Percentiles rank a stretch among this genome's conserved stretches.
phyloP scores from a whole-genome alignment of 2,888 invertebrate species.

The Sepioteuthis lessoniana region DNA sequence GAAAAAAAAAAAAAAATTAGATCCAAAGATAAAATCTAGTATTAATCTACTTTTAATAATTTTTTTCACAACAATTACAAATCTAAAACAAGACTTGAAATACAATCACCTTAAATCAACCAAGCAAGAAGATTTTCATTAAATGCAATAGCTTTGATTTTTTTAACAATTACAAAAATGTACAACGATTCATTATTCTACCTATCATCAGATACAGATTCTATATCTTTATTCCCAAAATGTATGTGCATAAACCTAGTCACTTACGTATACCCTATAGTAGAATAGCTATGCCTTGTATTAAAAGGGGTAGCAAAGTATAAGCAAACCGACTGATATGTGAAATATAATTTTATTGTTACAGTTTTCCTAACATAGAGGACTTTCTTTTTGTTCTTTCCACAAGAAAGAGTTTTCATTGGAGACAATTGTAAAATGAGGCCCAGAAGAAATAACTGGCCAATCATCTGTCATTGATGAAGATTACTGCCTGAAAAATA shows the following conservation, averaged over 20 bases:
- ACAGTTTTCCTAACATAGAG: not conserved
- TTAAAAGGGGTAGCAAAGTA: not conserved
- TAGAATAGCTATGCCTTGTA: slow-evolving; percentile 33
- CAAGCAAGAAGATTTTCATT: too few relatives aligned
- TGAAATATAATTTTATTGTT: slow-evolving; percentile 21
- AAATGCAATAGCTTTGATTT: too few relatives aligned
- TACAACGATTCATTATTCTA: too few relatives aligned
- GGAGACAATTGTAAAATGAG: not conserved
- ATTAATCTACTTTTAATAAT: too few relatives aligned
- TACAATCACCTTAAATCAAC: too few relatives aligned
- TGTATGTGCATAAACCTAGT: not conserved
- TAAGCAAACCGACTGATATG: not conserved
- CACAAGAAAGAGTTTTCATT: not conserved
- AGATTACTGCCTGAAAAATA: slow-evolving; percentile 1
- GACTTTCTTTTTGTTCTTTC: not conserved
- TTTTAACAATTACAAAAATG: too few relatives aligned
- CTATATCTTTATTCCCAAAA: not conserved
- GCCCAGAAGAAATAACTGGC: not conserved
- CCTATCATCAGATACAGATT: too few relatives aligned
- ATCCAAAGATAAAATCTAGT: too few relatives aligned
- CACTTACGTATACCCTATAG: not conserved
- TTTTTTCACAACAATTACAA: too few relatives aligned
- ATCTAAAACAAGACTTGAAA: too few relatives aligned
- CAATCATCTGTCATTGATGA: not conserved
- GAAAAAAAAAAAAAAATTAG: too few relatives aligned